These are phyloP conservation scores for Cylloceria caligata DNA, from an alignment of 2,888 invertebrate species.

Conservation along the genomic window DNA sequence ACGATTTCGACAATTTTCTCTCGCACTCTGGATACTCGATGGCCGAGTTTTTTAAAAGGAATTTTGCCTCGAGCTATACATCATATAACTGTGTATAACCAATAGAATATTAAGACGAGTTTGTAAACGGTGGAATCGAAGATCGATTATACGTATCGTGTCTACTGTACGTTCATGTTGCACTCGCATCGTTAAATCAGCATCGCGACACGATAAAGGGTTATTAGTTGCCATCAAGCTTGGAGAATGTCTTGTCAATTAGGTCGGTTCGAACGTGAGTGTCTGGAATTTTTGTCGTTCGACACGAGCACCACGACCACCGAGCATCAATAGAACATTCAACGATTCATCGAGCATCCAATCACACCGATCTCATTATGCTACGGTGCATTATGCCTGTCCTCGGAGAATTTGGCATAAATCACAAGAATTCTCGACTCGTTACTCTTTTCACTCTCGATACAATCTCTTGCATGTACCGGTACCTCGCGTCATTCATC, in stretches of 20 bases:
- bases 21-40: background rate
- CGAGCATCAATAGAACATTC: constrained; percentile 48
- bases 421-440: constrained; percentile 26
- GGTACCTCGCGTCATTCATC: constrained; percentile 29
- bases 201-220: constrained; percentile 66
- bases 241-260: constrained; percentile 67
- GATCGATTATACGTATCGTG: too few species aligned
- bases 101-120: constrained; percentile 42
- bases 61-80: constrained; percentile 40
- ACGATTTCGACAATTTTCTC: constrained; percentile 48
- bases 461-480: constrained; percentile 31
- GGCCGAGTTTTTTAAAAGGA: background rate
- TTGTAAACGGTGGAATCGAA: constrained; percentile 11
- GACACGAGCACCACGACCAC: constrained; percentile 45
- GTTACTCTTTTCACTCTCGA: constrained; percentile 27
- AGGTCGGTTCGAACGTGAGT: constrained; percentile 63
- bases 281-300: constrained; percentile 66
- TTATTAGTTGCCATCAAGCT: constrained; percentile 66
- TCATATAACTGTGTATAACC: constrained; percentile 27
- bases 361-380: constrained; percentile 60
- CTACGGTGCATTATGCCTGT: constrained; percentile 7
- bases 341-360: constrained; percentile 59
- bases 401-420: constrained; percentile 49
- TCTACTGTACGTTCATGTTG: constrained; percentile 37
- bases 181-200: constrained; percentile 64